phyloP scores from a whole-genome alignment of 2,797 vertebrate genomes.

The Liparis tanakae region DNA sequence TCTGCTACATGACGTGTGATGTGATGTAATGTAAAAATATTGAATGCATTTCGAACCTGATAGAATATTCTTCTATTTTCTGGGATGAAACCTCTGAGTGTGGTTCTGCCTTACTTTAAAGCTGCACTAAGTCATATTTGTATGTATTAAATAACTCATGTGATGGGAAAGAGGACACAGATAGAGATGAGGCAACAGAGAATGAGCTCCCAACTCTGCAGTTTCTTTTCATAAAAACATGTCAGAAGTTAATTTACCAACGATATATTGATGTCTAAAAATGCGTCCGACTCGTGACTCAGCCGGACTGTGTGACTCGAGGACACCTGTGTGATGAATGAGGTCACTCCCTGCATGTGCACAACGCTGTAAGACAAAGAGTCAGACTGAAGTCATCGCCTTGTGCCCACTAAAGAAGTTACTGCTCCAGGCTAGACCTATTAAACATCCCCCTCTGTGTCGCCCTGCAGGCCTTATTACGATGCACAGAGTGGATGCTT shows the following conservation, averaged over 20 bases:
- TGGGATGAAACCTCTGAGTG: not conserved
- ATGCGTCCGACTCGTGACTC: conserved; percentile 39
- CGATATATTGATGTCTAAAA: conserved; percentile 37
- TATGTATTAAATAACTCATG: not conserved
- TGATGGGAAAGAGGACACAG: not conserved
- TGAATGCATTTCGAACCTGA: not conserved
- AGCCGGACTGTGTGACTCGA: conserved; percentile 59
- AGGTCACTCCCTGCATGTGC: conserved; percentile 67
- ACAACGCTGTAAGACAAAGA: conserved; percentile 59
- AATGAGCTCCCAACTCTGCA: not conserved
- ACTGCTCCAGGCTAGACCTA: conserved; percentile 75
- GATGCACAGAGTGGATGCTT: conserved; percentile 67
- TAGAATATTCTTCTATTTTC: not conserved
- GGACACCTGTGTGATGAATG: conserved; percentile 72
- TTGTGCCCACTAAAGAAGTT: conserved; percentile 65
- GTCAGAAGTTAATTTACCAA: conserved; percentile 36
- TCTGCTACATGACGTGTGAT: too few relatives aligned
- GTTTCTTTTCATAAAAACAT: conserved; percentile 24
- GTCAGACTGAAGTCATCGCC: conserved; percentile 67
- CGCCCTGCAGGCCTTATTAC: conserved; percentile 58
- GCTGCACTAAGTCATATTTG: not conserved
- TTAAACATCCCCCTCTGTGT: conserved; percentile 67
- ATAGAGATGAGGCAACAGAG: not conserved
- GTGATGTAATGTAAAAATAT: too few relatives aligned
- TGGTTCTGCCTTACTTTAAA: not conserved